Conservation (phyloP, 23 tunicate genomes). For the Aplidium turbinatum region DNA sequence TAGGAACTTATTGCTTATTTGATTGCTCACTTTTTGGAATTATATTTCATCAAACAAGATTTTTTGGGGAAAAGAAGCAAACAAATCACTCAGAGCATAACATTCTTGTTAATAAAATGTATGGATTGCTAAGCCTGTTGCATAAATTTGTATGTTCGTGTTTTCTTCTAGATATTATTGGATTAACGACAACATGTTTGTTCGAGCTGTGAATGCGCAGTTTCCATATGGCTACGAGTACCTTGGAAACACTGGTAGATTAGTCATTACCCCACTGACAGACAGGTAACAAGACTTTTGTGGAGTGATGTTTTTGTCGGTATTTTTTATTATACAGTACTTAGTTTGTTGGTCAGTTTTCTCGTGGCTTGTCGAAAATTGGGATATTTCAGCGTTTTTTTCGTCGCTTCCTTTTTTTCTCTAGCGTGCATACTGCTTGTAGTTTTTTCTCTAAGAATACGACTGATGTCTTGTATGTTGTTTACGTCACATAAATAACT, state of each 20-base stretch:
- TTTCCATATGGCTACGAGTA: constrained; percentile 96
- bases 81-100: background rate
- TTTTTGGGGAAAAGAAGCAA: background rate
- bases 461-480: no score
- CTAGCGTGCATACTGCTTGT: no score
- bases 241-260: constrained; percentile 85
- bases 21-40: background rate
- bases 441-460: no score
- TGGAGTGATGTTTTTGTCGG: no score
- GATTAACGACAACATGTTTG: constrained; percentile 65
- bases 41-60: no score
- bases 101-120: background rate
- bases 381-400: no score
- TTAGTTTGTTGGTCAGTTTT: no score
- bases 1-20: background rate
- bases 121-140: background rate
- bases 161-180: constrained; percentile 72
- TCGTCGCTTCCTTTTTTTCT: no score
- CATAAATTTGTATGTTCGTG: no score
- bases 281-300: constrained; percentile 81
- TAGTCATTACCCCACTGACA: constrained; percentile 95
- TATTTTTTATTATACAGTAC: no score
- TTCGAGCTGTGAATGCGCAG: constrained; percentile 95
- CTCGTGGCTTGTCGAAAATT: no score
- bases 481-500: no score